These are phyloP conservation scores for Scleropages formosus DNA, from an alignment of 2,797 vertebrate genomes.

Conservation along the genomic window DNA sequence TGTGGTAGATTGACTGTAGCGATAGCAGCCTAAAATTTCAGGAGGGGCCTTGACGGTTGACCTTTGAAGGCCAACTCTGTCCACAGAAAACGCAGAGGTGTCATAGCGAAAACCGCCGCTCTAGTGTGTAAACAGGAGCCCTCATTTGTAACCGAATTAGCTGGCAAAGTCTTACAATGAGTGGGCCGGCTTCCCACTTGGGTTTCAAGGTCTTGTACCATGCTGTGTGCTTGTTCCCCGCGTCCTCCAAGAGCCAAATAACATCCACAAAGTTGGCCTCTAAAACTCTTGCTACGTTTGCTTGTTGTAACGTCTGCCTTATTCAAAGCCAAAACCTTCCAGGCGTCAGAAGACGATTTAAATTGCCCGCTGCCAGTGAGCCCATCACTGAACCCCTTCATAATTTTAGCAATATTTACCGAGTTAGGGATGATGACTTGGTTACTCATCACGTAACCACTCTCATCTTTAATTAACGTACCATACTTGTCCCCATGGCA, in stretches of 20 bases:
- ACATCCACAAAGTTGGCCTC: not conserved
- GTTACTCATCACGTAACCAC: no score
- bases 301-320: not conserved
- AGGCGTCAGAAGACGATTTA: no score
- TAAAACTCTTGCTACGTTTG: not conserved
- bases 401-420: no score
- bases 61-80: constrained; percentile 2
- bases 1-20: not conserved
- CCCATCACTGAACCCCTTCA: no score
- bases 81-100: not conserved
- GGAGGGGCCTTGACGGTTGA: not conserved
- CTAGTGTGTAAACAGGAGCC: not conserved
- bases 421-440: no score
- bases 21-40: not conserved
- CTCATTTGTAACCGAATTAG: not conserved
- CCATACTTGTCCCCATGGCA: no score
- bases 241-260: not conserved
- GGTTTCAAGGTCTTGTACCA: constrained; percentile 1
- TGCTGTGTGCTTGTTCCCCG: not conserved
- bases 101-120: constrained; percentile 26
- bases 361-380: no score
- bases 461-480: no score
- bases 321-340: no score
- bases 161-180: constrained; percentile 11
- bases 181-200: constrained; percentile 3